phyloP scores from a whole-genome alignment of 2,113 vertebrate genomes.

The Planiliza haematocheilus region DNA sequence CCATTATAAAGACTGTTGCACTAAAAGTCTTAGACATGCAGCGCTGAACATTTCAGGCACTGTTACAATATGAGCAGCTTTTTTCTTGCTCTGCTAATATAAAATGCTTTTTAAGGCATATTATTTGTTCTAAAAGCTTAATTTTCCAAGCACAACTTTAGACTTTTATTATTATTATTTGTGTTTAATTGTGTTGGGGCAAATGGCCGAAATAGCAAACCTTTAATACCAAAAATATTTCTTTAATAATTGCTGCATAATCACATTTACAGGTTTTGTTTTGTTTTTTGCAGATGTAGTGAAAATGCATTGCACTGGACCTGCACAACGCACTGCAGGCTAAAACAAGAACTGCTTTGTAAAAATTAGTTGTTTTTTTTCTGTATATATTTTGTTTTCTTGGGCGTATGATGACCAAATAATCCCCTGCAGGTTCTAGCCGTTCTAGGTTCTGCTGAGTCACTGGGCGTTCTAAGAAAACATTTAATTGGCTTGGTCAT shows the following conservation, averaged over 20 bases:
- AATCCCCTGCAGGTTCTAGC: background rate
- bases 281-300: background rate
- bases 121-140: background rate
- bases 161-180: background rate
- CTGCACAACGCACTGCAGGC: background rate
- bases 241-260: background rate
- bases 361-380: background rate
- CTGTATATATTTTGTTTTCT: background rate
- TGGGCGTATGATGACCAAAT: conserved; percentile 5
- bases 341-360: background rate
- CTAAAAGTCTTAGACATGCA: background rate
- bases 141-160: background rate
- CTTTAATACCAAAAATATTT: too few species aligned
- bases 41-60: background rate
- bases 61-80: background rate
- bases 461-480: too few species aligned
- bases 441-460: background rate
- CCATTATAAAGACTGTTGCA: background rate
- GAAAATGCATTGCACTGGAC: background rate
- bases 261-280: background rate
- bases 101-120: background rate
- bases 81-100: background rate
- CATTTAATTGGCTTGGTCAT: background rate
- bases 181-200: background rate
- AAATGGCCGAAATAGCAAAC: background rate